Evolutionary conservation across 92 coral and sea anemone genomes (phyloP).

Genomic region (Metridium senile): DNA sequence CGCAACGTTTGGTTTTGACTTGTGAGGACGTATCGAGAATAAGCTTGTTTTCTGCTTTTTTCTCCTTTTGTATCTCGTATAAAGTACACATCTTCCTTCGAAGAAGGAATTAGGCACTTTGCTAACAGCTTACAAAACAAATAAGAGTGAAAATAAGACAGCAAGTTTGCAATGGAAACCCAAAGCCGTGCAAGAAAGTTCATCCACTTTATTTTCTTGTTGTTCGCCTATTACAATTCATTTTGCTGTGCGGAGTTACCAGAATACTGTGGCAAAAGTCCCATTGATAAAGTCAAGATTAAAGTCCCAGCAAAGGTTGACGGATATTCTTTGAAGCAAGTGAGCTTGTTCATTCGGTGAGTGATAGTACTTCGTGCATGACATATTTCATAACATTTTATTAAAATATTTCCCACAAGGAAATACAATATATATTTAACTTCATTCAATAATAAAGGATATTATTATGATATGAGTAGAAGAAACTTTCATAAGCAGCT

Average conservation of each 20-base stretch:
- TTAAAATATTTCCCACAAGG: no score
- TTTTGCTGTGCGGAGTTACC: conserved; percentile 31
- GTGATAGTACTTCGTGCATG: not conserved
- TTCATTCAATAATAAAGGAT: not conserved
- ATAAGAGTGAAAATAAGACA: no score
- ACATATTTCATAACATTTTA: not conserved
- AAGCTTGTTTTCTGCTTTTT: not conserved
- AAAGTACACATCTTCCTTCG: not conserved
- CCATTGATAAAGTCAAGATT: not conserved
- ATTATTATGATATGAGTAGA: no score
- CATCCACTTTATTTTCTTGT: not conserved
- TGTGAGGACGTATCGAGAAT: not conserved
- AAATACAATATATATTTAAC: no score
- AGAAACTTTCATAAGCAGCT: no score
- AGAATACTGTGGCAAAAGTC: conserved; percentile 66
- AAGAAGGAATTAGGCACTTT: not conserved
- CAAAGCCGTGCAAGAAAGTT: not conserved
- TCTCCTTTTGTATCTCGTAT: not conserved
- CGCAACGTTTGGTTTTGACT: not conserved
- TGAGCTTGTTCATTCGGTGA: conserved; percentile 65
- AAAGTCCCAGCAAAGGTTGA: conserved; percentile 47
- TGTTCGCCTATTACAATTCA: not conserved
- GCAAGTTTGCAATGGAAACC: not conserved
- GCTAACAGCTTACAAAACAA: no score
- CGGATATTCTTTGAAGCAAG: conserved; percentile 67